Base-by-base conservation (phyloP, 1,140 invertebrate genomes). In the Aphidius gifuensis region DNA sequence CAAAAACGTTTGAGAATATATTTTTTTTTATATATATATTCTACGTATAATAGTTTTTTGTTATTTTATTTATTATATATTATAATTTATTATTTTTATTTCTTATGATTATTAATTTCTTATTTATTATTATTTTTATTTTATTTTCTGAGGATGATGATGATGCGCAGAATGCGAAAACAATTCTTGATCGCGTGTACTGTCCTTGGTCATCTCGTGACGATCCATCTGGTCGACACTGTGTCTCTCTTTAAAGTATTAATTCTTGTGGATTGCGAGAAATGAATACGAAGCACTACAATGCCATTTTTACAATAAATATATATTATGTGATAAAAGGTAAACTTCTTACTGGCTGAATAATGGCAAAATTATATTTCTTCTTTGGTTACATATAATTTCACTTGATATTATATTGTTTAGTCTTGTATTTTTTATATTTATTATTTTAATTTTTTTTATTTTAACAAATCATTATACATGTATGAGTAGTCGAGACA, bases 181-280 rank as follows among this genome's bases (percentile, higher is more conserved):
- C 47, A 59, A 59, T 59, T 59, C 58, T 39, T 59, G 47, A 59
- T 59, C 43, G 53, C 58, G 32, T 32, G 23, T 4, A 32, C 23
- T 42, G 47, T 40, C 58, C 58, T 59, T 59, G 58, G 47, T 40
- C 32, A 11, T 21, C 46, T 59, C 46, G 48, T n/a, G 11, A 49
- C 48, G 11, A 45, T 11, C 7, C 44, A 49, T 49, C 3, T 49
- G 11, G 6, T 59, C 46, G 32, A 4, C 9, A 32, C 40, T 55
- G 53, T 55, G 53, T 48, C 45, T 59, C 32, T 59, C 46, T 46
- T 49, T 45, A n/a, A 55, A 48, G 46, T 38, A 50, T 59, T 59
- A 45, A 59, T 59, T 49, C 58, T 59, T 39, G 47, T 45, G 47
- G 47, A 59, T 32, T 59, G 58, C 58, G 58, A 59, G 58, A 42